Evolutionary conservation across 1,140 invertebrate species (phyloP).

Genomic region (Pseudobourletiella spinata): DNA sequence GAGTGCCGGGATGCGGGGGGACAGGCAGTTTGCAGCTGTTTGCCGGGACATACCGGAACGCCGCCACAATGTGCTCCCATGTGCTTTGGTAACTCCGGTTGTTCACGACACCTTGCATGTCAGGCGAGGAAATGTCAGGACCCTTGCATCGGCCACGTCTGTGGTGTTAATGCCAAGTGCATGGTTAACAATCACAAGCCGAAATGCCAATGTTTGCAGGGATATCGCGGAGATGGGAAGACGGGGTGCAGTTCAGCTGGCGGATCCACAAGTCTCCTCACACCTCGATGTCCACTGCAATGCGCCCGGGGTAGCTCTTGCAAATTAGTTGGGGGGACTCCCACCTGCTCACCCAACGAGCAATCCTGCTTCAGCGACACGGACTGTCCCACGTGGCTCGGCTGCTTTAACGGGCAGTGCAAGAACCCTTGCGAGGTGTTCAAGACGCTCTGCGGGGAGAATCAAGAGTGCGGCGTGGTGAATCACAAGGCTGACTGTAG

Average conservation of each 20-base stretch:
- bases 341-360: neutral
- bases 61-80: constrained; percentile 56
- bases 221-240: constrained; percentile 45
- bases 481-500: constrained; percentile 71
- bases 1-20: constrained; percentile 69
- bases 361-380: neutral
- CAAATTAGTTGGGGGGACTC: neutral
- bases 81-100: constrained; percentile 55
- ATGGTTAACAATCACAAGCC: constrained; percentile 36
- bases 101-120: constrained; percentile 60
- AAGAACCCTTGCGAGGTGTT: constrained; percentile 62
- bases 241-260: constrained; percentile 43
- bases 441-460: constrained; percentile 42
- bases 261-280: neutral
- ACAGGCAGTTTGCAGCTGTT: constrained; percentile 64
- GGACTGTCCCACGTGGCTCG: neutral
- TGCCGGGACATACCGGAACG: constrained; percentile 70
- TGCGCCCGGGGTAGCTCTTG: neutral
- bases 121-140: constrained; percentile 61
- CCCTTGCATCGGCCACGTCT: constrained; percentile 59
- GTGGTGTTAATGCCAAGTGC: constrained; percentile 63
- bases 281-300: neutral
- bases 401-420: constrained; percentile 48
- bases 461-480: constrained; percentile 69
- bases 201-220: constrained; percentile 28